Evolutionary conservation across 2,797 vertebrate genomes (phyloP).

Genomic region (Melanotaenia pygmaea): DNA sequence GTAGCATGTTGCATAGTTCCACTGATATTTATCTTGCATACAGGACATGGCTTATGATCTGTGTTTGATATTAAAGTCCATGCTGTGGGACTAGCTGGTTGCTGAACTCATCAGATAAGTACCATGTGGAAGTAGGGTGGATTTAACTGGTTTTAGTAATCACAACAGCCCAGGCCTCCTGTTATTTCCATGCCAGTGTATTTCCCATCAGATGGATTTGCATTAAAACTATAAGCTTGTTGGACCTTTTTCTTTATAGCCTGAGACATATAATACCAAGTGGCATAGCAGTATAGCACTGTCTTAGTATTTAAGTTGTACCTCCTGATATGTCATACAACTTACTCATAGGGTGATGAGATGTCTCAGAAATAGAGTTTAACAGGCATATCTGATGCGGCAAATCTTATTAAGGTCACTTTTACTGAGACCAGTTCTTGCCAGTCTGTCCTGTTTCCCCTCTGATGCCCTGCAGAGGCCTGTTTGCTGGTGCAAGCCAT

Average conservation of each 20-base stretch:
- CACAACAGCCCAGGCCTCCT: conserved; percentile 39
- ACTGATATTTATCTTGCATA: conserved; percentile 69
- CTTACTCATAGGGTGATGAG: conserved; percentile 64
- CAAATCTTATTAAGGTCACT: conserved; percentile 73
- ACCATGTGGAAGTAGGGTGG: conserved; percentile 56
- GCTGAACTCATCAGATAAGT: conserved; percentile 75
- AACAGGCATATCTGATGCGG: conserved; percentile 52
- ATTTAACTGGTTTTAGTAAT: conserved; percentile 76
- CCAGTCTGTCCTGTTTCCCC: conserved; percentile 46
- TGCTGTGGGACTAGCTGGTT: conserved; percentile 55
- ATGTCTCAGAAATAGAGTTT: conserved; percentile 67
- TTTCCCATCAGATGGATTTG: conserved; percentile 53
- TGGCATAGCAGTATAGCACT: conserved; percentile 20
- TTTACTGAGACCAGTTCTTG: conserved; percentile 49
- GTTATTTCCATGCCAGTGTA: conserved; percentile 40
- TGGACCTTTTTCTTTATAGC: conserved; percentile 22
- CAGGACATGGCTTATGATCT: conserved; percentile 61
- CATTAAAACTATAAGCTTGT: conserved; percentile 48
- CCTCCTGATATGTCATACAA: conserved; percentile 18
- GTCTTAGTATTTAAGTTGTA: conserved; percentile 28
- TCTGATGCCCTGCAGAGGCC: conserved; percentile 57
- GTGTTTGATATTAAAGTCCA: conserved; percentile 73
- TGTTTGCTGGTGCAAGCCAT: conserved; percentile 57
- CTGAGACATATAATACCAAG: conserved; percentile 8
- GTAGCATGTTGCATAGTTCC: conserved; percentile 38